phyloP scores from a whole-genome alignment of 2,888 invertebrate species.

The Synanthedon andrenaeformis region DNA sequence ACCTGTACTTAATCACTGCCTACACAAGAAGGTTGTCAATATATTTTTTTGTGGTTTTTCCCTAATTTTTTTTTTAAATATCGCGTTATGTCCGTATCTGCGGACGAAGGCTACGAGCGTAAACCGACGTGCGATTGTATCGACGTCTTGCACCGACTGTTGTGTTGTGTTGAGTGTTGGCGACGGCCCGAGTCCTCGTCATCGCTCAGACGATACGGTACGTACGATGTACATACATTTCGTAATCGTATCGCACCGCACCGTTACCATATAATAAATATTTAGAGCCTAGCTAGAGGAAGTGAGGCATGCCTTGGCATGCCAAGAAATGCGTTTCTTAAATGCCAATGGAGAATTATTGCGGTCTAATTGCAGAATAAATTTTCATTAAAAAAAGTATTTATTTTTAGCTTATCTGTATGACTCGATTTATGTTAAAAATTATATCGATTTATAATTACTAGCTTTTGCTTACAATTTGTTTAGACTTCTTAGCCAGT shows the following conservation, averaged over 20 bases:
- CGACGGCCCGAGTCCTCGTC: conserved; percentile 19
- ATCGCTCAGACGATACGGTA: background rate
- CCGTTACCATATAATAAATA: conserved; percentile 20
- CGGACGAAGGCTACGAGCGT: background rate
- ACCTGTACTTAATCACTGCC: background rate
- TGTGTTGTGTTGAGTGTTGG: conserved; percentile 24
- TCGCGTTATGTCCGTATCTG: too few relatives aligned
- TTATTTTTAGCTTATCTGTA: too few relatives aligned
- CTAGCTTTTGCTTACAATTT: too few relatives aligned
- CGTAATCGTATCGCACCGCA: conserved; percentile 39
- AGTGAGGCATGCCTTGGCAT: conserved; percentile 5
- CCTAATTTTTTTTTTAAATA: too few relatives aligned
- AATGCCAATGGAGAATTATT: background rate
- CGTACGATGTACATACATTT: conserved; percentile 42
- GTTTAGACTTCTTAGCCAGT: too few relatives aligned
- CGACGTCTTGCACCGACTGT: conserved; percentile 33
- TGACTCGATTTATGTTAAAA: too few relatives aligned
- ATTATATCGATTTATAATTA: too few relatives aligned
- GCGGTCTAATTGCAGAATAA: too few relatives aligned
- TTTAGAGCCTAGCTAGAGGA: conserved; percentile 12
- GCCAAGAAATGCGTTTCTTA: background rate
- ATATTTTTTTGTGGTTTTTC: background rate
- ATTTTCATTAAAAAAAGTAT: too few relatives aligned
- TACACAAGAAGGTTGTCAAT: background rate
- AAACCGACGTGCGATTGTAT: conserved; percentile 26